Percentiles rank a stretch among this genome's conserved stretches.
phyloP scores from a whole-genome alignment of 2,797 vertebrate species.

The Apodemus agrarius region DNA sequence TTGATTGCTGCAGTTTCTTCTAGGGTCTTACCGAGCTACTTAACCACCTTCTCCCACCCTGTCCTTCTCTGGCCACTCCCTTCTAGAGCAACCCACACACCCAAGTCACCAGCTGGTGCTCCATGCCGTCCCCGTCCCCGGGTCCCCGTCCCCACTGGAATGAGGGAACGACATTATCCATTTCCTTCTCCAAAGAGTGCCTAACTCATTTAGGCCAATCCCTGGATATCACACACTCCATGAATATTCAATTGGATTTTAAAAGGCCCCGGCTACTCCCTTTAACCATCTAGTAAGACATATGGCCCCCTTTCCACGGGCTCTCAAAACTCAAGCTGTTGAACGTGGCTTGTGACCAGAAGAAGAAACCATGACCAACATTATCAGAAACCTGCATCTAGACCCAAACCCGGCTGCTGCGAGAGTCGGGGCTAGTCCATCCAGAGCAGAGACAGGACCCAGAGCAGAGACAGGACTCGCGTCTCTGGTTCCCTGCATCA shows the following conservation, averaged over 20 bases:
- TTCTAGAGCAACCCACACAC: too few relatives aligned
- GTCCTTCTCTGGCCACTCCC: too few relatives aligned
- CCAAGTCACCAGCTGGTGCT: rapidly evolving
- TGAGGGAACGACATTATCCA: neutral
- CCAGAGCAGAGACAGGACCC: too few relatives aligned
- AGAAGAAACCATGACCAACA: neutral
- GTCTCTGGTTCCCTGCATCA: neutral
- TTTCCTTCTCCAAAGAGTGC: neutral
- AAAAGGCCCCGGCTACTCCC: neutral
- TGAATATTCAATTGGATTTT: neutral
- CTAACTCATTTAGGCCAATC: neutral
- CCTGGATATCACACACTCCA: neutral
- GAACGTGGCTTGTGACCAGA: neutral
- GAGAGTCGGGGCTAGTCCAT: rapidly evolving
- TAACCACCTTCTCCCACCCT: rapidly evolving
- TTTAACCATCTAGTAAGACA: neutral
- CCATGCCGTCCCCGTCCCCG: rapidly evolving
- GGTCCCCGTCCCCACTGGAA: neutral
- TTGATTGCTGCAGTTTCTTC: neutral
- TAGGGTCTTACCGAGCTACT: neutral
- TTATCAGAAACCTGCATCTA: neutral
- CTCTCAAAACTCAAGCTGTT: neutral
- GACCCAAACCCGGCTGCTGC: rapidly evolving
- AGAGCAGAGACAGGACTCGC: neutral
- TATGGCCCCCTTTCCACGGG: neutral